These are phyloP conservation scores for Phyto melanocephala DNA, from an alignment of 2,888 invertebrate species.

Conservation along the genomic window DNA sequence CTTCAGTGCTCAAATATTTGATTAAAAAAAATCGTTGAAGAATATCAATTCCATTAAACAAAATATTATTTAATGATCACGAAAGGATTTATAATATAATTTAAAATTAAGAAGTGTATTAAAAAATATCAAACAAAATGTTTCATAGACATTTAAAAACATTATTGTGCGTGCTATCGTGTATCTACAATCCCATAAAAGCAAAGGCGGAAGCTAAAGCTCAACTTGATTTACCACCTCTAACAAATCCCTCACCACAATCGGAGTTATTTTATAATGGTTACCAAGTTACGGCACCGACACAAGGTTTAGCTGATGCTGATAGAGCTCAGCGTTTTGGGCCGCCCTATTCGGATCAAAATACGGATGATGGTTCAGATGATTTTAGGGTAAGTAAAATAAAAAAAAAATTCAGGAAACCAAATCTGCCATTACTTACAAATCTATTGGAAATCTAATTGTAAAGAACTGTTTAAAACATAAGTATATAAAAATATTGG, in stretches of 20 bases:
- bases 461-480: no score
- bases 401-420: no score
- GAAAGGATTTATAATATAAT: no score
- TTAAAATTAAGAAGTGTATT: not conserved
- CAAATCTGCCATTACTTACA: no score
- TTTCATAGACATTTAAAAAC: constrained; percentile 28
- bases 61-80: no score
- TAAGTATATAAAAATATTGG: no score
- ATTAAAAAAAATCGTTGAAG: no score
- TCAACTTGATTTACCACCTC: constrained; percentile 82
- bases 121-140: constrained; percentile 26
- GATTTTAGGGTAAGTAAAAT: constrained; percentile 74
- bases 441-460: no score
- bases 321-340: constrained; percentile 77
- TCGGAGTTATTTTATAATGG: constrained; percentile 75
- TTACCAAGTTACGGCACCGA: constrained; percentile 71
- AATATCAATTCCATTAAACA: no score
- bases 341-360: constrained; percentile 74
- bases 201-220: constrained; percentile 68
- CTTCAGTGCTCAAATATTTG: no score
- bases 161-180: constrained; percentile 32
- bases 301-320: constrained; percentile 70
- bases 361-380: constrained; percentile 74
- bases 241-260: constrained; percentile 73
- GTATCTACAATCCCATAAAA: constrained; percentile 15